Evolutionary conservation across 2,888 invertebrate species (phyloP).

Genomic region (Drosophila atripex): DNA sequence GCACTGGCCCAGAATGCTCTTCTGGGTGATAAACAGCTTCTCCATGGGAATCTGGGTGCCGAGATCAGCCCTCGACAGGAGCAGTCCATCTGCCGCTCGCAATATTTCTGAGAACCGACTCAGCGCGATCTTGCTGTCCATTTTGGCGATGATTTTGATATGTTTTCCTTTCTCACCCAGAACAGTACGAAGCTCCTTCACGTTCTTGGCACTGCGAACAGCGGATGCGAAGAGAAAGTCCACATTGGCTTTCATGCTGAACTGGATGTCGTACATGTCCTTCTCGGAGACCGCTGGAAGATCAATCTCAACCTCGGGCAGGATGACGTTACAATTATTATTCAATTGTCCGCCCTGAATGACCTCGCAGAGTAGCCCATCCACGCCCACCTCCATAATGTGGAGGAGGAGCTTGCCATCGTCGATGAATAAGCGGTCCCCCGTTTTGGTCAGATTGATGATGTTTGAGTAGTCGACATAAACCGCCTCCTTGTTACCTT

Average conservation of each 20-base stretch:
- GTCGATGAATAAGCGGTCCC: constrained; percentile 94
- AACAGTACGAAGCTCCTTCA: constrained; percentile 91
- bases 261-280: constrained; percentile 93
- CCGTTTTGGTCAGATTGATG: constrained; percentile 92
- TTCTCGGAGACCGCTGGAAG: constrained; percentile 98
- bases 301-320: constrained; percentile 96
- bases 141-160: constrained; percentile 97
- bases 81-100: constrained; percentile 95
- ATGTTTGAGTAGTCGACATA: constrained; percentile 98
- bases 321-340: constrained; percentile 96
- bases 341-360: constrained; percentile 97
- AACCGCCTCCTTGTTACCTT: constrained; percentile 89
- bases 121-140: constrained; percentile 98
- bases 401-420: constrained; percentile 96
- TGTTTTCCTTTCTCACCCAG: constrained; percentile 94
- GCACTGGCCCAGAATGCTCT: constrained; percentile 97
- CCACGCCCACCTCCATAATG: constrained; percentile 88
- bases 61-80: constrained; percentile 98
- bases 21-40: constrained; percentile 97
- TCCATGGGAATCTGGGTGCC: constrained; percentile 98
- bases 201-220: constrained; percentile 93
- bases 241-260: constrained; percentile 92
- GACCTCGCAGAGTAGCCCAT: constrained; percentile 90
- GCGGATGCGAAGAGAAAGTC: constrained; percentile 98
- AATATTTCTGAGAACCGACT: constrained; percentile 96